A percentile compares a stretch with the other conserved stretches of the same genome.
phyloP scores from a whole-genome alignment of 2,113 vertebrate genomes.

The Nicator chloris region DNA sequence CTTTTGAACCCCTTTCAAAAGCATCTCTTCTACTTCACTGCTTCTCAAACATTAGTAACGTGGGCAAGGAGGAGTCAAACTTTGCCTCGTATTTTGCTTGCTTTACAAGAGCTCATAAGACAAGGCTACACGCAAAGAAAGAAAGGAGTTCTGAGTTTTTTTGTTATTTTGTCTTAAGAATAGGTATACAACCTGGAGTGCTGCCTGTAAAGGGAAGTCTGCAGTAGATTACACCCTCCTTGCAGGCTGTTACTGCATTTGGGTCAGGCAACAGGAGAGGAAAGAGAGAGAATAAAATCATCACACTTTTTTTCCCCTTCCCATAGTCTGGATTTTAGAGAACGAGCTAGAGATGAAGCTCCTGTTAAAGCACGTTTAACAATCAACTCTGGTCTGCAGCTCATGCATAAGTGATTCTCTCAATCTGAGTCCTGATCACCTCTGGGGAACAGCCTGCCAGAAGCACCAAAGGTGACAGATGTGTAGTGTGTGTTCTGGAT shows the following conservation, averaged over 20 bases:
- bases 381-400: neutral
- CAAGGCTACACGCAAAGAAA: neutral
- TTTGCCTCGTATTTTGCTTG: neutral
- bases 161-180: neutral
- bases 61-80: neutral
- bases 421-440: neutral
- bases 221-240: neutral
- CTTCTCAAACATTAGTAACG: neutral
- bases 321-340: neutral
- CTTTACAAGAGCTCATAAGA: neutral
- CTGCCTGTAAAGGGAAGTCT: neutral
- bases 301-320: neutral
- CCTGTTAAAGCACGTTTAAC: neutral
- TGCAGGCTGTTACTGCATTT: neutral
- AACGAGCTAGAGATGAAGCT: neutral
- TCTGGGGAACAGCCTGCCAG: neutral
- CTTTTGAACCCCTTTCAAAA: neutral
- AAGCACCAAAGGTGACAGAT: constrained; percentile 15
- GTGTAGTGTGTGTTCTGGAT: neutral
- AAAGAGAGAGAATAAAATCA: neutral
- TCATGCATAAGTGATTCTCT: neutral
- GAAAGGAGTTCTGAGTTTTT: neutral
- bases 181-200: neutral
- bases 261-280: neutral
- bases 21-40: neutral